These are phyloP conservation scores for Aporrectodea caliginosa DNA, from an alignment of 1,140 invertebrate genomes.

Conservation along the genomic window DNA sequence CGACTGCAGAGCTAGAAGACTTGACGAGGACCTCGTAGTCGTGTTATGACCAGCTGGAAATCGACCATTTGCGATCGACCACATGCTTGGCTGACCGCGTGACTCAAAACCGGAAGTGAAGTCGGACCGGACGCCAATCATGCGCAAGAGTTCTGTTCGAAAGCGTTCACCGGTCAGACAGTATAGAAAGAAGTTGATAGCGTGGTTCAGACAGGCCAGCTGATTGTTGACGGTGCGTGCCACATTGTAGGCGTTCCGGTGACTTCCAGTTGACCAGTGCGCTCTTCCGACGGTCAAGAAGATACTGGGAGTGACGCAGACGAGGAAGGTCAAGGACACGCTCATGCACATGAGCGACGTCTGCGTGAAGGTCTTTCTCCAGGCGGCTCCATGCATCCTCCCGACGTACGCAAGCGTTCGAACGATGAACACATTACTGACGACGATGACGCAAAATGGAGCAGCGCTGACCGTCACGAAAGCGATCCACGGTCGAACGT, in stretches of 20 bases:
- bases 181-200: no score
- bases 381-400: not conserved
- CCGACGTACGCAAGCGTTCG: not conserved
- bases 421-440: constrained; percentile 29
- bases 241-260: not conserved
- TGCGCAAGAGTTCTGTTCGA: constrained; percentile 10
- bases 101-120: no score
- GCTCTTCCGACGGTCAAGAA: constrained; percentile 26
- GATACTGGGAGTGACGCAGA: constrained; percentile 30
- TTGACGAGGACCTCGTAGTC: no score
- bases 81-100: no score
- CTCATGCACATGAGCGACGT: constrained; percentile 27
- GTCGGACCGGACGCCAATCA: no score
- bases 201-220: constrained; percentile 18
- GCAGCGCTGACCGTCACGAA: constrained; percentile 20
- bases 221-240: constrained; percentile 7
- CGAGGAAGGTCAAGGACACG: constrained; percentile 27
- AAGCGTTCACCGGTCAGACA: constrained; percentile 5
- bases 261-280: constrained; percentile 6
- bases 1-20: no score
- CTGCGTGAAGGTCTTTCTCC: constrained; percentile 9
- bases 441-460: constrained; percentile 18
- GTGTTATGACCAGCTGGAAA: no score
- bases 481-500: constrained; percentile 31
- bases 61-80: no score